A percentile compares a stretch with the other conserved stretches of the same genome.
Evolutionary conservation across 2,797 vertebrate species (phyloP).

Genomic region (Graptemys geographica): DNA sequence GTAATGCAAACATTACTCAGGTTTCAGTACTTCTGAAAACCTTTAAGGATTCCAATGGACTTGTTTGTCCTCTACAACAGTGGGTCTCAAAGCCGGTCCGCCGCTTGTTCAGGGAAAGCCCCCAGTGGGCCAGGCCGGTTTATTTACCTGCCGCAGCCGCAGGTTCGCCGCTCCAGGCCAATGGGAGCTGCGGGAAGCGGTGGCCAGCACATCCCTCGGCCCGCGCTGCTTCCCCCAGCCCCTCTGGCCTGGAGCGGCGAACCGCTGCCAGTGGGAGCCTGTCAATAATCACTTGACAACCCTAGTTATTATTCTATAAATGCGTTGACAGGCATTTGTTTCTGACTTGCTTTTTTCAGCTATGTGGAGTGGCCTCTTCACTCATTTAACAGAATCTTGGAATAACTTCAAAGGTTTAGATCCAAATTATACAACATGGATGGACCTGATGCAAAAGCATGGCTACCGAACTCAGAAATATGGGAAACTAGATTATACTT

Average conservation of each 20-base stretch:
- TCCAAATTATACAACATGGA: constrained; percentile 91
- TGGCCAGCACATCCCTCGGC: no score
- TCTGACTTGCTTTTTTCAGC: constrained; percentile 76
- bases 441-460: constrained; percentile 88
- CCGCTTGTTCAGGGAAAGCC: no score
- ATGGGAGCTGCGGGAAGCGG: no score
- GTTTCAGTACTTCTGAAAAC: background rate
- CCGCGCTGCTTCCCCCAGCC: no score
- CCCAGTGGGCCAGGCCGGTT: no score
- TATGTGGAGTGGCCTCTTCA: constrained; percentile 97
- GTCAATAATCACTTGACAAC: no score
- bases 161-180: no score
- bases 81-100: no score
- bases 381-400: constrained; percentile 95
- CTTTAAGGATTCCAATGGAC: background rate
- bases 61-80: background rate
- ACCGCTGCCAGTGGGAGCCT: no score
- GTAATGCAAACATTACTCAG: background rate
- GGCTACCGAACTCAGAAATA: constrained; percentile 89
- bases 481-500: constrained; percentile 94
- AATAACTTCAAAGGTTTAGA: constrained; percentile 97
- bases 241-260: no score
- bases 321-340: background rate
- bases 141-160: no score
- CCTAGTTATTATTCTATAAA: background rate